phyloP scores from a whole-genome alignment of 2,797 vertebrate genomes.

The Urocyon cinereoargenteus region DNA sequence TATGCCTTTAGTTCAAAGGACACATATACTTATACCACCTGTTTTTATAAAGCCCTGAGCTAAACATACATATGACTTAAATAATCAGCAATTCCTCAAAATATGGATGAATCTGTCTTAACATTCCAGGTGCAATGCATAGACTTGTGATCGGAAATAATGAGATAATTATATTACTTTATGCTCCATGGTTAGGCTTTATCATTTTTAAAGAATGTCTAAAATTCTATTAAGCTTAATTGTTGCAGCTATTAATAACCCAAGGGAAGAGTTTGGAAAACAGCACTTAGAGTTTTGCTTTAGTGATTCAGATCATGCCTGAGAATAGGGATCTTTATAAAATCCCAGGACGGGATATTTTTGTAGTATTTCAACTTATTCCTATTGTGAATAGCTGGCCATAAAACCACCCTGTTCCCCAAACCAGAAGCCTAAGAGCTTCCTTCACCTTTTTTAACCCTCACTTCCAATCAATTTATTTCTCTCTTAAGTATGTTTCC shows the following conservation, averaged over 20 bases:
- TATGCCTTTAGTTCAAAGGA: neutral
- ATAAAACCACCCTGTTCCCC: neutral
- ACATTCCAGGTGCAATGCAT: neutral
- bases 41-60: conserved; percentile 1
- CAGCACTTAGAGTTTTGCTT: neutral
- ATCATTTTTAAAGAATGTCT: conserved; percentile 61
- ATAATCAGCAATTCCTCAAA: neutral
- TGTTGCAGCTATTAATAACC: conserved; percentile 68
- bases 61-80: neutral
- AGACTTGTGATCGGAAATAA: conserved; percentile 35
- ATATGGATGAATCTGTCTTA: neutral
- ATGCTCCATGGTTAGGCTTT: conserved; percentile 12
- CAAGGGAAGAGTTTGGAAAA: conserved; percentile 29
- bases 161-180: conserved; percentile 66
- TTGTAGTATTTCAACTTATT: neutral
- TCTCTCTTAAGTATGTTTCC: neutral
- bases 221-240: conserved; percentile 73
- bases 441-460: neutral
- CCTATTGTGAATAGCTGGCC: neutral
- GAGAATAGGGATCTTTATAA: neutral
- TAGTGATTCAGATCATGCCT: neutral
- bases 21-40: neutral
- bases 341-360: neutral
- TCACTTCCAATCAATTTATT: neutral
- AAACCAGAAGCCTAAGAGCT: neutral